Evolutionary conservation across 92 coral and sea anemone genomes (phyloP).

Genomic region (Phenganax marumi): DNA sequence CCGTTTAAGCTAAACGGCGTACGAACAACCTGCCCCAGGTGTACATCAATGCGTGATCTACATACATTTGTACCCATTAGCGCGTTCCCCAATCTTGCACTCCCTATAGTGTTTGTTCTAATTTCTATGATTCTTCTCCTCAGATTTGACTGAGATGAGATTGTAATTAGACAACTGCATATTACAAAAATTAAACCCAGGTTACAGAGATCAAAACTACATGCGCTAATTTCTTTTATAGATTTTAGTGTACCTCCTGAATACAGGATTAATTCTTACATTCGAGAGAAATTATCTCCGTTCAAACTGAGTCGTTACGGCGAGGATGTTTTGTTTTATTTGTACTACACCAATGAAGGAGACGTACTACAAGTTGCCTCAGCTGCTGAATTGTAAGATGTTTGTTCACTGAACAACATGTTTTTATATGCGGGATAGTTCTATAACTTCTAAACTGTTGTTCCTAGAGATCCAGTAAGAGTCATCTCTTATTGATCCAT

Average conservation of each 20-base stretch:
- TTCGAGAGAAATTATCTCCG: slow-evolving; percentile 96
- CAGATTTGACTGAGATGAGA: too few species aligned
- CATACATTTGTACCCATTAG: too few species aligned
- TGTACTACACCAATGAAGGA: slow-evolving; percentile 96
- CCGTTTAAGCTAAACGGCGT: too few species aligned
- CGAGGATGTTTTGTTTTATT: slow-evolving; percentile 87
- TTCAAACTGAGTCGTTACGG: slow-evolving; percentile 88
- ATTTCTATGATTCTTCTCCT: too few species aligned
- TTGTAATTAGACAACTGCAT: too few species aligned
- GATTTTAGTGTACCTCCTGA: slow-evolving; percentile 98
- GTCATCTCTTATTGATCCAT: neutral
- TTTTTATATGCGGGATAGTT: neutral
- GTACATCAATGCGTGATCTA: too few species aligned
- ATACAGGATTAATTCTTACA: slow-evolving; percentile 91
- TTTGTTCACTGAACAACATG: neutral
- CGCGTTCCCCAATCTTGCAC: too few species aligned
- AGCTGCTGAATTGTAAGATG: slow-evolving; percentile 96
- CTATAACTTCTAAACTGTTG: slow-evolving; percentile 17
- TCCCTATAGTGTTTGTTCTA: too few species aligned
- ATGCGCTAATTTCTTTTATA: slow-evolving; percentile 14
- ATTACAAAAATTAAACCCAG: too few species aligned
- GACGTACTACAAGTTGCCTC: slow-evolving; percentile 95
- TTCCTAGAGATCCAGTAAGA: neutral
- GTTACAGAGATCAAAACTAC: too few species aligned
- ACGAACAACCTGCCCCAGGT: too few species aligned